Base-by-base conservation (phyloP, 2,797 vertebrate genomes). In the Poeciliopsis gracilis region DNA sequence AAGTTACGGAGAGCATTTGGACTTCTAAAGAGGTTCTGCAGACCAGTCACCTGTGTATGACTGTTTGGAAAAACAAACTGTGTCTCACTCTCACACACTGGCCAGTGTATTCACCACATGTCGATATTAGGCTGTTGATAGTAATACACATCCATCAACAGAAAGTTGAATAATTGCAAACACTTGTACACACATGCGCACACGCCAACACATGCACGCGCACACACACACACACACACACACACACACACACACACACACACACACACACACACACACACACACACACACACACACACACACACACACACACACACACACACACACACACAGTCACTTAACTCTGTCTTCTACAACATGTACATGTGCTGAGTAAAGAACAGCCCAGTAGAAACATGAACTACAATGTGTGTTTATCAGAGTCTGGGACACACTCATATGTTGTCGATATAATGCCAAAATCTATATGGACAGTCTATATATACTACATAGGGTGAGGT, bases 21-120 rank as follows among this genome's bases (percentile, higher is more conserved):
- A 86, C 84, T 43, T 75, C 80, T 76, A 47, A 78, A 86, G 73
- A 79, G 76, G 59, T 30, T 77, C 53, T 83, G 69, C 77, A 77
- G 84, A 75, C 74, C 82, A 59, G 41, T 78, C 77, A 79, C 71
- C 76, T 75, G 75, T 51, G 69, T 79, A 86, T 73, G 63, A 45
- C 13, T 78, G 47, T 53, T 57, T 57, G 47, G 66, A 61, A 89
- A 74, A 67, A 75, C 78, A 87, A 70, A 82, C 79, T 79, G 83
- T 7, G 0, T 73, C 43, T 23, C 46, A 23, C 67, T 86, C 72
- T 46, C 77, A 71, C 78, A 82, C 77, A 86, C 83, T 38, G 47
- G 16, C 1, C 47, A 10, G 76, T 70, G 94, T 91, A 91, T 93
- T 25, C 1, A 92, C 92, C 92, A 94, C 92, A 94, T 87, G 91